phyloP scores from a whole-genome alignment of 1,140 invertebrate genomes.

The Drosophila orosa region DNA sequence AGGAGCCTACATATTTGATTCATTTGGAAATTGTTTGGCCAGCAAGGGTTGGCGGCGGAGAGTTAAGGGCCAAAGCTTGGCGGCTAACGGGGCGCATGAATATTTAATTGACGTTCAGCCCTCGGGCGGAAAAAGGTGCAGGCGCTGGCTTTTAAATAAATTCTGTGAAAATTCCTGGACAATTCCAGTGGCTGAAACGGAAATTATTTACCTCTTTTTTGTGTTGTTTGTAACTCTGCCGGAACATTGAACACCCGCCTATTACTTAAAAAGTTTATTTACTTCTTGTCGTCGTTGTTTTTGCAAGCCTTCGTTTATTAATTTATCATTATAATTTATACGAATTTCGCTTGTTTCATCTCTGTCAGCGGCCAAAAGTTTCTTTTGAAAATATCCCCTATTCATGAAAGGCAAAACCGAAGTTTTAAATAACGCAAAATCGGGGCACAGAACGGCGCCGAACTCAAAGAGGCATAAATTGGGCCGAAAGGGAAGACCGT shows the following conservation, averaged over 20 bases:
- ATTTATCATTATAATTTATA: slow-evolving; percentile 42
- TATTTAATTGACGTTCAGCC: slow-evolving; percentile 43
- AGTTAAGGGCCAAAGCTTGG: not conserved
- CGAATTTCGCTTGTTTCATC: slow-evolving; percentile 24
- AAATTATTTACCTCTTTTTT: not conserved
- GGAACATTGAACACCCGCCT: not conserved
- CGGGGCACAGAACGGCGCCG: slow-evolving; percentile 3
- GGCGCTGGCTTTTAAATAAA: slow-evolving; percentile 20
- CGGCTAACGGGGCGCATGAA: slow-evolving; percentile 45
- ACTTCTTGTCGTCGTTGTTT: not conserved
- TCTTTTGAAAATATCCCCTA: slow-evolving; percentile 6
- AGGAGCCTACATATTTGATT: slow-evolving; percentile 47
- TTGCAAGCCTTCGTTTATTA: slow-evolving; percentile 15
- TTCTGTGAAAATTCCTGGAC: slow-evolving; percentile 25
- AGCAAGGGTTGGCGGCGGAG: slow-evolving; percentile 10
- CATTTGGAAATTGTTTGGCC: slow-evolving; percentile 26
- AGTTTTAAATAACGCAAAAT: slow-evolving; percentile 49
- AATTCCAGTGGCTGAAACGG: slow-evolving; percentile 11
- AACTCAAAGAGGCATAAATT: slow-evolving; percentile 39
- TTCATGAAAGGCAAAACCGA: slow-evolving; percentile 9
- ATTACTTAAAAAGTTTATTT: slow-evolving; percentile 23
- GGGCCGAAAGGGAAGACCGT: slow-evolving; percentile 35
- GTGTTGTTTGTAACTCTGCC: not conserved
- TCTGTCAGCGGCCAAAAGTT: slow-evolving; percentile 18
- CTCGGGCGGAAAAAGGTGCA: slow-evolving; percentile 30